Conservation (phyloP, 2,113 vertebrate genomes). For the Cairina moschata region DNA sequence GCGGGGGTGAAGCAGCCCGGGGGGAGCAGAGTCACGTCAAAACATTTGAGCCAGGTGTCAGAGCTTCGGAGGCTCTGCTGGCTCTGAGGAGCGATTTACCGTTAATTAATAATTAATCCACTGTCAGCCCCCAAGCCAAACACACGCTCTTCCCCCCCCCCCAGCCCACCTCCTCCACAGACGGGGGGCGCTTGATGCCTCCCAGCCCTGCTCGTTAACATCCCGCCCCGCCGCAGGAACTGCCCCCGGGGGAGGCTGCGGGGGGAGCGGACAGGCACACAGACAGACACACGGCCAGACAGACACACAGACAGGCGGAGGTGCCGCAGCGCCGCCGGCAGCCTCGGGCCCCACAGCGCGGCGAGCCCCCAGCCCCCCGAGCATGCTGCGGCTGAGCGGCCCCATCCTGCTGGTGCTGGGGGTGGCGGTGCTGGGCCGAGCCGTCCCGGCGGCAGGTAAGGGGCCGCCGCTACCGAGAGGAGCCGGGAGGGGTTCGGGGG, state of each 20-base stretch:
- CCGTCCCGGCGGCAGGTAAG: slow-evolving; percentile 70
- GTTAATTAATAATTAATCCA: too few relatives aligned
- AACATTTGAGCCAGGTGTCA: too few relatives aligned
- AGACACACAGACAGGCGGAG: not conserved
- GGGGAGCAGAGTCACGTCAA: too few relatives aligned
- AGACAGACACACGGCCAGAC: too few relatives aligned
- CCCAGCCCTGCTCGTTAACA: not conserved
- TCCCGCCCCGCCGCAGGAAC: not conserved
- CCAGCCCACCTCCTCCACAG: too few relatives aligned
- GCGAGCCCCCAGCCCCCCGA: not conserved
- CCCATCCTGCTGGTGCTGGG: not conserved
- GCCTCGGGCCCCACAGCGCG: not conserved
- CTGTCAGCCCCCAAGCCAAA: not conserved
- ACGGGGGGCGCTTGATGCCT: not conserved
- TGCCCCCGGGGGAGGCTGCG: not conserved
- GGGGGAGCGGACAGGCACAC: too few relatives aligned
- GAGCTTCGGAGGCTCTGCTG: too few relatives aligned
- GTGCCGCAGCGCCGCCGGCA: not conserved
- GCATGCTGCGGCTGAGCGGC: not conserved
- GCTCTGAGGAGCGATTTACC: too few relatives aligned
- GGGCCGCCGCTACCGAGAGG: not conserved
- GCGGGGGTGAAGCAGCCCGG: too few relatives aligned
- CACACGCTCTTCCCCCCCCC: too few relatives aligned
- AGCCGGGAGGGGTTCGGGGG: not conserved
- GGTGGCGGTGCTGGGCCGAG: not conserved